Percentiles rank a stretch among this genome's conserved stretches.
Conservation (phyloP, 2,888 invertebrate species). For the Podabrus alpinus region DNA sequence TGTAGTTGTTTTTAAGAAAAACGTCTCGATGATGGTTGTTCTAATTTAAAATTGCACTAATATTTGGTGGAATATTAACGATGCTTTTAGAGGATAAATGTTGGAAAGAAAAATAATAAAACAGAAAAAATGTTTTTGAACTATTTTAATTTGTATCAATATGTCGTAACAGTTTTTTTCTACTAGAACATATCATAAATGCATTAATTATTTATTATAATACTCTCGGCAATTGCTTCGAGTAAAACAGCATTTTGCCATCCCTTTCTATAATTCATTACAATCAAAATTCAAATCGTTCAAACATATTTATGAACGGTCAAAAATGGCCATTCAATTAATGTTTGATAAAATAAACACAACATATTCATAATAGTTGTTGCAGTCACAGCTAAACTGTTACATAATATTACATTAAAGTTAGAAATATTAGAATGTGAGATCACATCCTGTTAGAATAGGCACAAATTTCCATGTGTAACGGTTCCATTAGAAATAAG, state of each 20-base stretch:
- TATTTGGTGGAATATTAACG: no score
- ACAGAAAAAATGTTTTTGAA: slow-evolving; percentile 21
- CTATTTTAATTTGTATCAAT: slow-evolving; percentile 41
- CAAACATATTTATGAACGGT: slow-evolving; percentile 4
- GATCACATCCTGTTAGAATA: slow-evolving; percentile 50
- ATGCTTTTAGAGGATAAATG: no score
- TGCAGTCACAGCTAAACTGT: slow-evolving; percentile 55
- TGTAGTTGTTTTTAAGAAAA: no score
- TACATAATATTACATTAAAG: slow-evolving; percentile 31
- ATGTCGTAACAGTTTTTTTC: slow-evolving; percentile 43
- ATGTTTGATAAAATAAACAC: slow-evolving; percentile 19
- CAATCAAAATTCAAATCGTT: slow-evolving; percentile 16
- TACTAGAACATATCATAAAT: slow-evolving; percentile 50
- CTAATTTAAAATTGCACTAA: no score
- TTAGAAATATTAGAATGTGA: slow-evolving; percentile 42
- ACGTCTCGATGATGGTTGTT: no score
- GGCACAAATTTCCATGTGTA: slow-evolving; percentile 48
- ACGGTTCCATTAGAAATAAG: slow-evolving; percentile 47
- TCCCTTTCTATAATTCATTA: slow-evolving; percentile 42
- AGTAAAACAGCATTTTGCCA: slow-evolving; percentile 52
- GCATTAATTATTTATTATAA: slow-evolving; percentile 48
- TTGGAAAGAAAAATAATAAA: no score
- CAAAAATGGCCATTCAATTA: not conserved
- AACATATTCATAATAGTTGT: slow-evolving; percentile 45
- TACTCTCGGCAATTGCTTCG: slow-evolving; percentile 43